Evolutionary conservation across 2,113 vertebrate genomes (phyloP), one percentile per base, ranked within the genome.

Genomic region (Capricornis sumatraensis): DNA sequence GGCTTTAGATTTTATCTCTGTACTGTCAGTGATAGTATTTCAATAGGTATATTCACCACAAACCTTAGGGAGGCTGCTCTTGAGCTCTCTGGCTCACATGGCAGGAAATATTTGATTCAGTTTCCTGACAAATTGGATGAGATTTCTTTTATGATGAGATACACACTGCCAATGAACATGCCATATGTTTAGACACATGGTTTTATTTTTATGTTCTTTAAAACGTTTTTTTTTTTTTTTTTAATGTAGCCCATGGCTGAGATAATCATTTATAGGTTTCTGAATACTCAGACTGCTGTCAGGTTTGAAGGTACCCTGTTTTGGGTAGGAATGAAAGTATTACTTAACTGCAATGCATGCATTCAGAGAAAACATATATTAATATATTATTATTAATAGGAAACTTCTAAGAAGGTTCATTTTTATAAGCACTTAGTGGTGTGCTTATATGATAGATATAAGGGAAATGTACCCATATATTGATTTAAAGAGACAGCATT

Each of bases 201-300:
- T 94, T 98, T 88, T 90, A 94, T 92, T 97, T 98, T 98, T 96
- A 87, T 95, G 83, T 89, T 96, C 83, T 98, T 97, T 98, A 97
- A 97, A 97, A 88, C 30, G 40, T 40, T 95, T 95, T 97, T 96
- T 89, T 96, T 97, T 97, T 97, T 94, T 97, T 96, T 91, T 96
- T 97, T 97, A 97, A 87, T 93, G 55, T 81, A 95, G 82, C 89
- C 89, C 27, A 40, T 89, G 78, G 96, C 93, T 95, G 82, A 97
- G 86, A 89, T 95, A 96, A 94, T 97, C 36, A 74, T 91, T 96
- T 93, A 64, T 94, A 95, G 33, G 55, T 86, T 90, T 96, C 79
- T 95, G 83, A 95, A 43, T 89, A 86, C 53, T 7, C 82, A 53
- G 21, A 87, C 62, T 87, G 21, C 33, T 76, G 82, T 97, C 71